Evolutionary conservation across 2,113 vertebrate genomes (phyloP).

Genomic region (Condylura cristata): DNA sequence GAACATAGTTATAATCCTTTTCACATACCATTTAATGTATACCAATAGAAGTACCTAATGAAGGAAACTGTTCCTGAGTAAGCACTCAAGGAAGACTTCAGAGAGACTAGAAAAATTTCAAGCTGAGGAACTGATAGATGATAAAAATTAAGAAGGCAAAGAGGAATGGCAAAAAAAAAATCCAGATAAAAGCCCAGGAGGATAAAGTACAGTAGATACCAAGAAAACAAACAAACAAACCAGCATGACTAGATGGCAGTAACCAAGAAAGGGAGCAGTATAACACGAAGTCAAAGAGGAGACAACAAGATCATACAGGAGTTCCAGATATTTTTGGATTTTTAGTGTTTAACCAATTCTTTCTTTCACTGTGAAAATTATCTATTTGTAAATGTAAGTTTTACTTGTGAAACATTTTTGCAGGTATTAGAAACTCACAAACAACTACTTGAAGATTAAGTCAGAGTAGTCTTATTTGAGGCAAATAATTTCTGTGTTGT

Average conservation of each 20-base stretch:
- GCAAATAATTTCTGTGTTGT: background rate
- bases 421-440: background rate
- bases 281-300: background rate
- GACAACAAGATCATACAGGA: background rate
- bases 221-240: conserved; percentile 20
- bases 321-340: background rate
- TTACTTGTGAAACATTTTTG: background rate
- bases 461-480: background rate
- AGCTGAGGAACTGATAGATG: conserved; percentile 6
- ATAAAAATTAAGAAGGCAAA: conserved; percentile 1
- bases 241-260: background rate
- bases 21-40: no score
- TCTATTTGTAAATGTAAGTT: background rate
- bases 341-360: background rate
- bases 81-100: background rate
- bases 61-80: background rate
- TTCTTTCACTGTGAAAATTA: conserved; percentile 24
- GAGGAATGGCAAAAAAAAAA: background rate
- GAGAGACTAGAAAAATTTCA: background rate
- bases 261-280: background rate
- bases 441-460: background rate
- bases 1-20: background rate
- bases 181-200: background rate
- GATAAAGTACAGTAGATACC: background rate
- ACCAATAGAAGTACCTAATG: background rate